Evolutionary conservation across 2,888 invertebrate species (phyloP).

Genomic region (Netelia virgata): DNA sequence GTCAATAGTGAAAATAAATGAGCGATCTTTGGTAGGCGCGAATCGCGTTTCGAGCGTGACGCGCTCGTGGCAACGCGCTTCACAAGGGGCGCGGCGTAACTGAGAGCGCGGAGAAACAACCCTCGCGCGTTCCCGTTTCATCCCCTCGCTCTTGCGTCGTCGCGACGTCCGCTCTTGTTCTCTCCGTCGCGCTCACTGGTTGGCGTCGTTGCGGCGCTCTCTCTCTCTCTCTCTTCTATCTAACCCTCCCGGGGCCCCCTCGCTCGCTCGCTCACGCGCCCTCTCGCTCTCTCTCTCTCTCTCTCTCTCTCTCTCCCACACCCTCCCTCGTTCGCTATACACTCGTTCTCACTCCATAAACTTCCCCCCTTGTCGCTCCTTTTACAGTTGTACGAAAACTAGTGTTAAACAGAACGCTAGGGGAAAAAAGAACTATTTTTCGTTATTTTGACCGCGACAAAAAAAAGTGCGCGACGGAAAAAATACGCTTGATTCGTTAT

Average conservation of each 20-base stretch:
- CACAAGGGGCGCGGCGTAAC: conserved; percentile 85
- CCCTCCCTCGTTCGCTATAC: background rate
- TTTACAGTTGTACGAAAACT: no score
- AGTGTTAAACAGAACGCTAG: no score
- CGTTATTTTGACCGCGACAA: no score
- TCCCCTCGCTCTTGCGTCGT: conserved; percentile 58
- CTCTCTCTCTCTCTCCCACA: no score
- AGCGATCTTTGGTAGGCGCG: conserved; percentile 34
- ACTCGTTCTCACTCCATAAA: conserved; percentile 21
- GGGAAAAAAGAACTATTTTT: no score
- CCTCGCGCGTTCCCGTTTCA: conserved; percentile 70
- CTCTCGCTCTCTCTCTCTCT: background rate
- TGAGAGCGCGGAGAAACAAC: conserved; percentile 79
- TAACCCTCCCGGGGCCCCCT: background rate
- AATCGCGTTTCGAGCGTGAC: conserved; percentile 48
- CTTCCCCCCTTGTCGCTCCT: conserved; percentile 27
- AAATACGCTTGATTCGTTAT: no score
- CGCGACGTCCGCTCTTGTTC: conserved; percentile 58
- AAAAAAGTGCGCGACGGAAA: no score
- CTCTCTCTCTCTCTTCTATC: background rate
- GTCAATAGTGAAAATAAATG: background rate
- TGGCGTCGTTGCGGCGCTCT: conserved; percentile 40
- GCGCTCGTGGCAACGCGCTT: conserved; percentile 80
- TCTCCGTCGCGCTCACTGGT: conserved; percentile 38
- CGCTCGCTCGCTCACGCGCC: conserved; percentile 41